Conservation (phyloP, 2,888 invertebrate genomes). For the Leptogaster cylindrica region DNA sequence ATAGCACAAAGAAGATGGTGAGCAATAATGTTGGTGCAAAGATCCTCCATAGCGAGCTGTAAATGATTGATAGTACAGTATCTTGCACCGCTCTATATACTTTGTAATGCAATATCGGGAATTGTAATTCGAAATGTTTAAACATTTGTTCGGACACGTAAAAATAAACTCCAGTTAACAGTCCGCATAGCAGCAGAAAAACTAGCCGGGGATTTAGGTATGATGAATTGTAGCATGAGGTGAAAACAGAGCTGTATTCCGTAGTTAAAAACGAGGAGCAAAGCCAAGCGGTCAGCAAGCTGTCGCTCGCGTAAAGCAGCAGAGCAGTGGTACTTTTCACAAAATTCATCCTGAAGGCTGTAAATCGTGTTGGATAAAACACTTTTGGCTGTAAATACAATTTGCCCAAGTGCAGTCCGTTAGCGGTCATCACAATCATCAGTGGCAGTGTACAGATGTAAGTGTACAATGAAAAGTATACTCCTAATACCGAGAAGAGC, state of each 20-base stretch:
- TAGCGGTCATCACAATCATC: conserved; percentile 69
- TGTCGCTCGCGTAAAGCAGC: conserved; percentile 68
- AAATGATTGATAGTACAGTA: conserved; percentile 66
- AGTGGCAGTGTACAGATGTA: conserved; percentile 72
- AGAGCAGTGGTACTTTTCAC: conserved; percentile 65
- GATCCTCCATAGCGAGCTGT: conserved; percentile 67
- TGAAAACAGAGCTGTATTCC: conserved; percentile 65
- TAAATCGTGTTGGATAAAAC: conserved; percentile 72
- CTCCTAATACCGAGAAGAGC: conserved; percentile 67
- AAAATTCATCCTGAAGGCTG: conserved; percentile 69
- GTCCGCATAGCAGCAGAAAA: conserved; percentile 71
- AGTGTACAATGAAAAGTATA: conserved; percentile 66
- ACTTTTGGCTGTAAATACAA: conserved; percentile 69
- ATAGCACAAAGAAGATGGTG: conserved; percentile 66
- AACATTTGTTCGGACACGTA: conserved; percentile 53
- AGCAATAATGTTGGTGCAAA: conserved; percentile 70
- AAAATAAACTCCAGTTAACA: conserved; percentile 70
- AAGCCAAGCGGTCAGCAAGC: conserved; percentile 72
- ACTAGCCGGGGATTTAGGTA: conserved; percentile 73
- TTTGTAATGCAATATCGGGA: conserved; percentile 77
- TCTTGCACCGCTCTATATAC: conserved; percentile 70
- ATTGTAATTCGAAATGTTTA: conserved; percentile 63
- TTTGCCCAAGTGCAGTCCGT: conserved; percentile 75
- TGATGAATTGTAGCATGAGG: conserved; percentile 62
- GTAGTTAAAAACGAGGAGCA: conserved; percentile 71